Base-by-base conservation (phyloP, 2,888 invertebrate genomes). In the Magallana nippona region DNA sequence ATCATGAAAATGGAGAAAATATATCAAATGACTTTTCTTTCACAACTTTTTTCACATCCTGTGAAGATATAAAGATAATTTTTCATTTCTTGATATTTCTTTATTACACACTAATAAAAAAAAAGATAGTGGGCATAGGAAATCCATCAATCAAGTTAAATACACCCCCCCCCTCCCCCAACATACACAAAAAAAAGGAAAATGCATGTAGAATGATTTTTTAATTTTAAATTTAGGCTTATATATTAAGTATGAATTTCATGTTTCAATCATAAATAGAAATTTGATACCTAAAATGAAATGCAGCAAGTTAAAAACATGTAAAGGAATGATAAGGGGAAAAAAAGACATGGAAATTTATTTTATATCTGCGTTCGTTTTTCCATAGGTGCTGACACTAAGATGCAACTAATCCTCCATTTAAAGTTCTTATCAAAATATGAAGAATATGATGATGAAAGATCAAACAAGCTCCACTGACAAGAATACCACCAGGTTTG, bases 361-460 rank as follows among this genome's bases (percentile, higher is more conserved):
- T 15, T 60, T 60, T 5, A 13, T 63, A 63, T 27, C 27, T 63
- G 63, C 22, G 3, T 63, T 22, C 13, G 19, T 27, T 63, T 63
- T 63, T 63, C 22, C 22, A 22, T 22, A 63, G 63, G 22, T 27
- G 63, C 63, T 63, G 63, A 63, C 63, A 63, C 63, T 63, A 63
- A 63, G 63, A 63, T 63, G 63, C 63, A 63, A 63, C 27, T 63
- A 63, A 63, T 63, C 63, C 63, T 63, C 27, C 63, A 22, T 11
- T 13, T 5, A 22, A 15, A 27, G 27, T 63, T 27, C 63, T 63
- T 63, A 63, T 63, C 63, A 63, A 63, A 63, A 22, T 63, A 22
- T 63, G 22, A 63, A 63, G 22, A 22, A 27, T 19, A 63, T 27
- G 63, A 22, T 63, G 63, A 63, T 63, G 63, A 63, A 22, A 63